Percentiles rank a stretch among this genome's conserved stretches.
phyloP scores from a whole-genome alignment of 2,888 invertebrate genomes.

The Germaria angustata region DNA sequence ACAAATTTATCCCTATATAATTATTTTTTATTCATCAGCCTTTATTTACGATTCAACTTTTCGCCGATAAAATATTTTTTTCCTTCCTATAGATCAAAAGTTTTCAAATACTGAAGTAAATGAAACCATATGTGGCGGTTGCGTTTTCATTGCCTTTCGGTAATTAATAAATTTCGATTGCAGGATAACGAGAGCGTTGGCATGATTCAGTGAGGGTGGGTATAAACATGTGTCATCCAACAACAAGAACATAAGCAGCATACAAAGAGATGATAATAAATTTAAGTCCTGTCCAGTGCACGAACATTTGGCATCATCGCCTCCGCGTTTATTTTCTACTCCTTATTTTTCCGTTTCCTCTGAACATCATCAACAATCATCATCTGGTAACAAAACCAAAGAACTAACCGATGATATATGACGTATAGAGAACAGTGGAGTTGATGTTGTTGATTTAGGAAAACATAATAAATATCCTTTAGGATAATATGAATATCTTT shows the following conservation, averaged over 20 bases:
- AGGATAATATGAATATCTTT: neutral
- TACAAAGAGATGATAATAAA: slow-evolving; percentile 36
- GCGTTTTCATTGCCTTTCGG: neutral
- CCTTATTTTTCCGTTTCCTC: neutral
- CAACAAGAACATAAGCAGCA: neutral
- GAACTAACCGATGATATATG: slow-evolving; percentile 29
- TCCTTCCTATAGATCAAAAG: no score
- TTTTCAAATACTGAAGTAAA: no score
- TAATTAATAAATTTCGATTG: slow-evolving; percentile 20
- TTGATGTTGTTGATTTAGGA: neutral
- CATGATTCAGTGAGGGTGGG: neutral
- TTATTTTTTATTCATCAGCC: no score
- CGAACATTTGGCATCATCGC: slow-evolving; percentile 12
- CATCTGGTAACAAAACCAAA: slow-evolving; percentile 38
- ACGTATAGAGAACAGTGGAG: neutral
- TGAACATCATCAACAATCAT: slow-evolving; percentile 35
- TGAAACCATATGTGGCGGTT: neutral
- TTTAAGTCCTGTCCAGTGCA: slow-evolving; percentile 30
- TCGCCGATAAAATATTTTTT: no score
- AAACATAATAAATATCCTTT: neutral
- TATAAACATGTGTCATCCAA: slow-evolving; percentile 19
- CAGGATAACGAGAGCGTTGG: neutral
- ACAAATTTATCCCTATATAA: no score
- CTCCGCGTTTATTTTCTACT: neutral
- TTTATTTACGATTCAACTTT: no score